Evolutionary conservation across 2,113 vertebrate genomes (phyloP).

Genomic region (Butorides virescens): DNA sequence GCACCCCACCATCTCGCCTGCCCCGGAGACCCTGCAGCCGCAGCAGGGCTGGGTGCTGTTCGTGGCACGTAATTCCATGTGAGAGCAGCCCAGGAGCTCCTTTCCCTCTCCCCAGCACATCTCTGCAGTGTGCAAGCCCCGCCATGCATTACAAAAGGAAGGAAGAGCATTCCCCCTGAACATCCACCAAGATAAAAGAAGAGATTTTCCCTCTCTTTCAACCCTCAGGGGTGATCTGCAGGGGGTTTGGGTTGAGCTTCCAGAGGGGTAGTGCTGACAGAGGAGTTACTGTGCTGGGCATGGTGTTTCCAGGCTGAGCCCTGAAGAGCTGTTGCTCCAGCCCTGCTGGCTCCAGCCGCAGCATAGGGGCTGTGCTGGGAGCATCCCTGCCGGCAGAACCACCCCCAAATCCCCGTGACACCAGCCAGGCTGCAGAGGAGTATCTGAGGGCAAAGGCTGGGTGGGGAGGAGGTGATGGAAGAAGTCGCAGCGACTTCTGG

Average conservation of each 20-base stretch:
- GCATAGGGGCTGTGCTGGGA: neutral
- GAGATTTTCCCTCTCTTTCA: neutral
- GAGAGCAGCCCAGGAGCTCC: neutral
- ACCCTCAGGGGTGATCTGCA: neutral
- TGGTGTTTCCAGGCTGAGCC: neutral
- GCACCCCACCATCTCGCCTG: neutral
- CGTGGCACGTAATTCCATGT: neutral
- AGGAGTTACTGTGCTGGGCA: neutral
- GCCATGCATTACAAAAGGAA: neutral
- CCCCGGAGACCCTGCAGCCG: neutral
- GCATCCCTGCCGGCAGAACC: neutral
- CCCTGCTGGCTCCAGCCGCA: accelerated
- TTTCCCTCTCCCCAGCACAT: neutral
- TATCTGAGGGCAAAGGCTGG: neutral
- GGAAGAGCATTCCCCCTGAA: neutral
- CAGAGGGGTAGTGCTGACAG: neutral
- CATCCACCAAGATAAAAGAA: neutral
- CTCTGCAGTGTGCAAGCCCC: neutral
- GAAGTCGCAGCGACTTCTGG: accelerated
- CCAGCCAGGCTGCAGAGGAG: neutral
- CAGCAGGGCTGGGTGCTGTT: neutral
- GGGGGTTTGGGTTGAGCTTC: neutral
- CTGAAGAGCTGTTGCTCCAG: neutral
- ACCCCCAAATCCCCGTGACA: neutral
- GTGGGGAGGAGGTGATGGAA: neutral